Evolutionary conservation across 2,113 vertebrate genomes (phyloP).

Genomic region (Spermophilus dauricus): DNA sequence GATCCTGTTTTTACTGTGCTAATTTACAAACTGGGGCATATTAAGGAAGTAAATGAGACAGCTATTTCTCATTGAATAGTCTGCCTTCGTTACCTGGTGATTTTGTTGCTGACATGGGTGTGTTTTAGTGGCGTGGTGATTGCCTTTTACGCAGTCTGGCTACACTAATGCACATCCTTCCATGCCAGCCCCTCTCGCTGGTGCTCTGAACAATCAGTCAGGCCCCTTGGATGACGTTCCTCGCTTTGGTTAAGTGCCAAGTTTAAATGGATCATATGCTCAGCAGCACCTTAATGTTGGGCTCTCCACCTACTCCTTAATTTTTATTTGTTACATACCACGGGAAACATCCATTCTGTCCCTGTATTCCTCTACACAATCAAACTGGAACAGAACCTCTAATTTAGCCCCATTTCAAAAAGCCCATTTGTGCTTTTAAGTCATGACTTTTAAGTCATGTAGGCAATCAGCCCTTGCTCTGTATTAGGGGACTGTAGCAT

Average conservation of each 20-base stretch:
- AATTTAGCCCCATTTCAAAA: not conserved
- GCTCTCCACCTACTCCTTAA: slow-evolving; percentile 28
- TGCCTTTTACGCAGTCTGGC: not conserved
- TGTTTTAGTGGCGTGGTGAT: not conserved
- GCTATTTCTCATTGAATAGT: not conserved
- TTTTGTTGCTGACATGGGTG: not conserved
- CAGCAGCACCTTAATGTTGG: slow-evolving; percentile 43
- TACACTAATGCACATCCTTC: not conserved
- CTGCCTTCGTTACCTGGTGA: not conserved
- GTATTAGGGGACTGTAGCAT: not conserved
- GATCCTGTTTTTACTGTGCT: not conserved
- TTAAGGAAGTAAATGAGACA: not conserved
- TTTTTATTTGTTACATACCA: slow-evolving; percentile 51
- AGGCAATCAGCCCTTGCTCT: not conserved
- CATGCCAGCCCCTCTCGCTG: not conserved
- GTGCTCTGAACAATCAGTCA: slow-evolving; percentile 50
- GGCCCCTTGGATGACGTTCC: not conserved
- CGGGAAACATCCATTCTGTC: not conserved
- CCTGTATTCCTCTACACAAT: not conserved
- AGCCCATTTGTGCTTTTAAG: not conserved
- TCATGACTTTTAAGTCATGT: not conserved
- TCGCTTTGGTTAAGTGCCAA: not conserved
- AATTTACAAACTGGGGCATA: not conserved
- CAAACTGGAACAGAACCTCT: not conserved
- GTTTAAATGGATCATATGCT: slow-evolving; percentile 67